A percentile compares a stretch with the other conserved stretches of the same genome.
These are phyloP conservation scores for Troides helena DNA, from an alignment of 2,888 invertebrate species.

Conservation along the genomic window DNA sequence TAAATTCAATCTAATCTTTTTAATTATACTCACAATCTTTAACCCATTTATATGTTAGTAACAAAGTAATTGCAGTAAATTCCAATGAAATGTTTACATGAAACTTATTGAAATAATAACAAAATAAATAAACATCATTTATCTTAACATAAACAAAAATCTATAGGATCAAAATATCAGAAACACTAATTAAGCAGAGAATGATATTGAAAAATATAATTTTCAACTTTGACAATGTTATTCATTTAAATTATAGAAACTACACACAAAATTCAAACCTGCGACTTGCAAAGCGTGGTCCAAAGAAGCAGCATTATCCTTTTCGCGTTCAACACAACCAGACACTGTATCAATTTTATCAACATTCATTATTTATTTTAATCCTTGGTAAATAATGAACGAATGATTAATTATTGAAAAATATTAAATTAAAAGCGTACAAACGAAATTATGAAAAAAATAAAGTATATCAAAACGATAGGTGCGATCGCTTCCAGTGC, in stretches of 20 bases:
- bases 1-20: too few relatives aligned
- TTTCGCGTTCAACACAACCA: slow-evolving; percentile 3
- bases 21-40: too few relatives aligned
- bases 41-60: too few relatives aligned
- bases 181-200: not conserved
- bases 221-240: not conserved
- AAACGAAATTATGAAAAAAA: too few relatives aligned
- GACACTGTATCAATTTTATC: slow-evolving; percentile 16
- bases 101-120: too few relatives aligned
- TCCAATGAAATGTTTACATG: too few relatives aligned
- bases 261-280: slow-evolving; percentile 5
- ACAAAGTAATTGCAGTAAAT: too few relatives aligned
- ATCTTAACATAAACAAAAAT: too few relatives aligned
- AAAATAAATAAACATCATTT: too few relatives aligned
- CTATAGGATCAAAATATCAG: not conserved
- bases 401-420: not conserved
- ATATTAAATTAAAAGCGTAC: not conserved
- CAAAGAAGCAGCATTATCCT: slow-evolving; percentile 14
- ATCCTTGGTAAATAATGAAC: not conserved
- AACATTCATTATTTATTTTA: slow-evolving; percentile 7
- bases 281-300: slow-evolving; percentile 27
- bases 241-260: not conserved
- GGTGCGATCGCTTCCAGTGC: not conserved
- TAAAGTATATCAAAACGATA: not conserved
- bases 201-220: not conserved